Percentiles rank a stretch among this genome's conserved stretches.
Evolutionary conservation across 2,888 invertebrate species (phyloP).

Genomic region (Eupsilia transversa): DNA sequence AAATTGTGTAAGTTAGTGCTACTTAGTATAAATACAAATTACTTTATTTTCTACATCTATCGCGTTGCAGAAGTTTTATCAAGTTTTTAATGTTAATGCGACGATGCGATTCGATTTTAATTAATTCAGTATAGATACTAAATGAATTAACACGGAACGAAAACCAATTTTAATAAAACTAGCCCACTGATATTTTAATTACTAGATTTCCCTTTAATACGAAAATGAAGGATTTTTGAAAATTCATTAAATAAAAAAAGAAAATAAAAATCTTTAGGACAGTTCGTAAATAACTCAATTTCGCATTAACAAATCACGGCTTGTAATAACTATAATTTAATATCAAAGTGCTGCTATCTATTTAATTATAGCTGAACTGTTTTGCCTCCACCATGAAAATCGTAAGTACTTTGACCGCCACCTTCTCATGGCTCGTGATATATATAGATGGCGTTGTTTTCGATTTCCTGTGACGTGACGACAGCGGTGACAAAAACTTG

Average conservation of each 20-base stretch:
- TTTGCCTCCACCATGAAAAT: background rate
- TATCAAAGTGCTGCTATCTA: slow-evolving; percentile 31
- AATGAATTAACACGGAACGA: background rate
- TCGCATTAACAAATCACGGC: background rate
- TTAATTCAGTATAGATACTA: too few relatives aligned
- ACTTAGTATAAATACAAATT: background rate
- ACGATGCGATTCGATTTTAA: too few relatives aligned
- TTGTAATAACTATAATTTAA: background rate
- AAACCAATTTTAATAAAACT: background rate
- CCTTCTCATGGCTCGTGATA: background rate
- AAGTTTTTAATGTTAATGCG: too few relatives aligned
- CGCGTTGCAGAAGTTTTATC: too few relatives aligned
- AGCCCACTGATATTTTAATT: background rate
- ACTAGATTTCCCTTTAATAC: background rate
- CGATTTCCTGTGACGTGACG: background rate
- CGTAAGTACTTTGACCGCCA: background rate
- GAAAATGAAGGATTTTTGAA: background rate
- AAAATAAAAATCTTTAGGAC: background rate
- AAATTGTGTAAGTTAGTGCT: background rate
- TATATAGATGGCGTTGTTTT: slow-evolving; percentile 47
- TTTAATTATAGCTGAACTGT: background rate
- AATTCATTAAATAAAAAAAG: too few relatives aligned
- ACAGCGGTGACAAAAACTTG: slow-evolving; percentile 12
- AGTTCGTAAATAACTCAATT: background rate
- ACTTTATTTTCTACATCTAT: too few relatives aligned